A percentile compares a stretch with the other conserved stretches of the same genome.
Conservation (phyloP, 2,888 invertebrate species). For the Microctonus aethiopoides region DNA sequence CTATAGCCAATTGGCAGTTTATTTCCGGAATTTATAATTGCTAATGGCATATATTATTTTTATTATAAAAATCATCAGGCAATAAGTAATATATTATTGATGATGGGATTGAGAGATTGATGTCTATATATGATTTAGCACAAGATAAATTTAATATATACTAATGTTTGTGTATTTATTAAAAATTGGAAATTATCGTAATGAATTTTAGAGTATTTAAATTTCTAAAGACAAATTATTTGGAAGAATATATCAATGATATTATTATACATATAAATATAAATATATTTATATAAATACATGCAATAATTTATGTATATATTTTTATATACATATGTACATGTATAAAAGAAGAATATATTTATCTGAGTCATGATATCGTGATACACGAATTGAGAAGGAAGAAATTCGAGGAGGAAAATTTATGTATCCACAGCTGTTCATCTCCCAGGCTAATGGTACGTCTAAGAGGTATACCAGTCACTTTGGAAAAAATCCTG, state of each 20-base stretch:
- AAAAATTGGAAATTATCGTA: not conserved
- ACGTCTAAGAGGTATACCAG: slow-evolving; percentile 26
- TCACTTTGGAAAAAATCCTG: slow-evolving; percentile 33
- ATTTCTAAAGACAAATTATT: not conserved
- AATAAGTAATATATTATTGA: not conserved
- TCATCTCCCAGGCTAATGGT: slow-evolving; percentile 33
- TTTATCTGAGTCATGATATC: too few relatives aligned
- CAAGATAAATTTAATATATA: not conserved
- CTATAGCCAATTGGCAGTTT: not conserved
- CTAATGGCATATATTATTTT: not conserved
- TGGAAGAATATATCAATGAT: not conserved
- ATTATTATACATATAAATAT: not conserved
- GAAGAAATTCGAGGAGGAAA: slow-evolving; percentile 36
- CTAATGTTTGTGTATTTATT: not conserved
- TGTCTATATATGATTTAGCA: not conserved
- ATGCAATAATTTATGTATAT: not conserved
- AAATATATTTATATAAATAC: not conserved
- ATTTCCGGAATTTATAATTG: not conserved
- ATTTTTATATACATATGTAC: too few relatives aligned
- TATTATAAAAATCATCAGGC: not conserved
- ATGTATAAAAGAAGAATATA: too few relatives aligned
- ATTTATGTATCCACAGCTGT: slow-evolving; percentile 28
- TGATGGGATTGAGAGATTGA: not conserved
- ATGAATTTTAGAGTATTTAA: not conserved
- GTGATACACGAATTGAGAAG: not conserved